Conservation (phyloP, 2,113 vertebrate genomes). For the Lasiurus borealis region DNA sequence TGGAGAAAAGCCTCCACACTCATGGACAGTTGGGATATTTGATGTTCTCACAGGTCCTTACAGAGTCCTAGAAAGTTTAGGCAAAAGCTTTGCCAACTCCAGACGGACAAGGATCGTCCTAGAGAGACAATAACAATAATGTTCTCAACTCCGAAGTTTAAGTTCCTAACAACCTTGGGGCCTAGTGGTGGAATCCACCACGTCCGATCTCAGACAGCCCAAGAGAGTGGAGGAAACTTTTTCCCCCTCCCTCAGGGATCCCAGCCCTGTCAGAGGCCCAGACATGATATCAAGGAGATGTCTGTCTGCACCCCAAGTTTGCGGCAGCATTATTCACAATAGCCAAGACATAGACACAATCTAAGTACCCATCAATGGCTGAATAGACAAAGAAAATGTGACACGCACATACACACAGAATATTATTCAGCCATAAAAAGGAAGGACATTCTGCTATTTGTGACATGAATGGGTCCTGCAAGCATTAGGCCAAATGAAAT, state of each 20-base stretch:
- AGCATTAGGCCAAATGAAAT: not conserved
- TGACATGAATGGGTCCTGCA: not conserved
- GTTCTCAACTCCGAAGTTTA: not conserved
- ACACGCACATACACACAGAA: not conserved
- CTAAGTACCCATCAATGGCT: not conserved
- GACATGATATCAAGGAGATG: not conserved
- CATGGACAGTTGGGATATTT: not conserved
- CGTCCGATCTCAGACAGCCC: not conserved
- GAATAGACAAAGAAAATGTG: not conserved
- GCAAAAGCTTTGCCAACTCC: not conserved
- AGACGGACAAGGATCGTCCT: not conserved
- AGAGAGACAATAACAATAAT: not conserved
- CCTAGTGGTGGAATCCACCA: not conserved
- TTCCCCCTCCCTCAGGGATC: not conserved
- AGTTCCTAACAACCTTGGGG: not conserved
- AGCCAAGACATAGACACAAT: not conserved
- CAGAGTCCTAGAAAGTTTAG: not conserved
- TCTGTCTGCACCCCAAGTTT: not conserved
- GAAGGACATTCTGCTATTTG: not conserved
- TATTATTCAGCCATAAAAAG: not conserved
- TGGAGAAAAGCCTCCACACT: not conserved
- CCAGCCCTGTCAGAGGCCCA: not conserved
- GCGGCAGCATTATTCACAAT: no score
- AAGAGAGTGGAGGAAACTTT: accelerated
- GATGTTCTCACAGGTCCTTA: accelerated